A percentile compares a stretch with the other conserved stretches of the same genome.
Evolutionary conservation across 2,113 vertebrate genomes (phyloP).

Genomic region (Phalacrocorax carbo): DNA sequence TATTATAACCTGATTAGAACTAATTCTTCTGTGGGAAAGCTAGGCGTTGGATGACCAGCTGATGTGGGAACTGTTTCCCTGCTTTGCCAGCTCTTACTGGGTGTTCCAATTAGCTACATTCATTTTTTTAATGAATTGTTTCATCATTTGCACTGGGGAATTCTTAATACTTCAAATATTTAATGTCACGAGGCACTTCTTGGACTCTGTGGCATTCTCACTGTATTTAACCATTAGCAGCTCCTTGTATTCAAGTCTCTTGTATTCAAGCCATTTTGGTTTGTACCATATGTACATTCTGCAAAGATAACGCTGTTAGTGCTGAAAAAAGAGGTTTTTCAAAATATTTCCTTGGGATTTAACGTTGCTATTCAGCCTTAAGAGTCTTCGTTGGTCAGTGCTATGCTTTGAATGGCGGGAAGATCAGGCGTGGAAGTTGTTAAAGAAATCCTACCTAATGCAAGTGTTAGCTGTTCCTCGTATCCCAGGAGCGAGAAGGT

Average conservation of each 20-base stretch:
- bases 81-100: slow-evolving; percentile 37
- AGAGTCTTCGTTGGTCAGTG: not conserved
- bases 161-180: slow-evolving; percentile 64
- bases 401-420: not conserved
- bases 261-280: not conserved
- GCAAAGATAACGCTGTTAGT: not conserved
- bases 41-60: not conserved
- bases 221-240: not conserved
- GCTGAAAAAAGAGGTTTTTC: not conserved
- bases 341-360: not conserved
- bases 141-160: slow-evolving; percentile 59
- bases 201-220: slow-evolving; percentile 27
- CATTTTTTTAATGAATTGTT: slow-evolving; percentile 56
- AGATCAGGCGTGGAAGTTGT: not conserved
- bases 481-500: not conserved
- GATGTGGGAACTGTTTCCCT: slow-evolving; percentile 41
- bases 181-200: slow-evolving; percentile 40
- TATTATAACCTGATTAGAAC: slow-evolving; percentile 56
- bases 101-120: slow-evolving; percentile 59
- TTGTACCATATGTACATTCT: not conserved
- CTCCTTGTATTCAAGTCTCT: not conserved
- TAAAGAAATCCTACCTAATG: not conserved
- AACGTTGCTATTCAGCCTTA: not conserved
- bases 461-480: not conserved
- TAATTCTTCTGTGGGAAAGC: slow-evolving; percentile 52